Conservation (phyloP, 2,888 invertebrate genomes). For the Eurytoma californica region DNA sequence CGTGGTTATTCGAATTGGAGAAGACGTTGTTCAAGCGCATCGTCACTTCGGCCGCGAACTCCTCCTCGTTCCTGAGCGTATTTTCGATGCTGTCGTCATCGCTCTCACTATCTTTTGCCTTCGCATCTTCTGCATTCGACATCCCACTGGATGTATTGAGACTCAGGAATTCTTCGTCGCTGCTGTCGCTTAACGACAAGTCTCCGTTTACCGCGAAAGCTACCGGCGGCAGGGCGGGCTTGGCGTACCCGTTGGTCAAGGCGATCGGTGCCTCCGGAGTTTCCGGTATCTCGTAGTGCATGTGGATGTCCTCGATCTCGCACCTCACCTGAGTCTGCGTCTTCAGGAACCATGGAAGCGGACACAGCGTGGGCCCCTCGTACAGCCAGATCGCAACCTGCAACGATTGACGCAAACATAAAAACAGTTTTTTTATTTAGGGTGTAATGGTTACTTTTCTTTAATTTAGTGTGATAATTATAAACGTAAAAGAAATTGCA, state of each 20-base stretch:
- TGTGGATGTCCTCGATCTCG: neutral
- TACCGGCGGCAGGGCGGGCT: neutral
- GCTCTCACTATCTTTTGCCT: neutral
- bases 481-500: neutral
- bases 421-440: neutral
- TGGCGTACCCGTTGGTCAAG: neutral
- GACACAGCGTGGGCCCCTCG: neutral
- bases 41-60: neutral
- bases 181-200: neutral
- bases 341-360: neutral
- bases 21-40: no score
- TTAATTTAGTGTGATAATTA: neutral
- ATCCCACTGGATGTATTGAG: neutral
- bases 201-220: neutral
- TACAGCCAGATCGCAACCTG: neutral
- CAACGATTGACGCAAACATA: neutral
- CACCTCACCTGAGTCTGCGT: neutral
- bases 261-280: neutral
- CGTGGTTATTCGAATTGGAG: no score
- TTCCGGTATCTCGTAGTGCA: neutral
- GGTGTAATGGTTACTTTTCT: neutral
- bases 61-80: neutral
- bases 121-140: neutral
- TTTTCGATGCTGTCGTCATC: neutral
- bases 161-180: neutral